phyloP scores from a whole-genome alignment of 2,888 invertebrate genomes.

The Mythimna ferrago region DNA sequence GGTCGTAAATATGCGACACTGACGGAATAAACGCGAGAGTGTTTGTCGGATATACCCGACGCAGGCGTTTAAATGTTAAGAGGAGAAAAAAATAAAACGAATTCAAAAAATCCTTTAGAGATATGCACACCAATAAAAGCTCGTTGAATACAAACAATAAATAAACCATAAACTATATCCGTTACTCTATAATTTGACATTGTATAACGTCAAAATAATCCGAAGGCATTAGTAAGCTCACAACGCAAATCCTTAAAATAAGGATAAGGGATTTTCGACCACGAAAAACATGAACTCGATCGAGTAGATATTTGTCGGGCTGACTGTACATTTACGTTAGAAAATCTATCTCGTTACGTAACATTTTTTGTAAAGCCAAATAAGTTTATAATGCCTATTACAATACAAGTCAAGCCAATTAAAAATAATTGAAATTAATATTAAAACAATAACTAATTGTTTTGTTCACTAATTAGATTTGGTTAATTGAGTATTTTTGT shows the following conservation, averaged over 20 bases:
- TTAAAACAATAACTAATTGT: neutral
- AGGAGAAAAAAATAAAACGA: neutral
- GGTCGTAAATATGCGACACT: too few relatives aligned
- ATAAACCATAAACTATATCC: constrained; percentile 49
- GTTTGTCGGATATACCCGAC: too few relatives aligned
- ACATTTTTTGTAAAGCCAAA: neutral
- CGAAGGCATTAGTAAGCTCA: constrained; percentile 71
- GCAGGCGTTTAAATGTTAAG: too few relatives aligned
- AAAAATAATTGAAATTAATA: constrained; percentile 38
- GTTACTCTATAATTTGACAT: constrained; percentile 68
- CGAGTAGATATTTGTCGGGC: constrained; percentile 49
- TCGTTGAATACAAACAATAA: constrained; percentile 41
- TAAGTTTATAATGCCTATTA: neutral
- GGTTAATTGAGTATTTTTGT: constrained; percentile 47
- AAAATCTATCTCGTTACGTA: constrained; percentile 30
- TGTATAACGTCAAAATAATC: constrained; percentile 66
- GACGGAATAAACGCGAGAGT: too few relatives aligned
- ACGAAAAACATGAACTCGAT: constrained; percentile 41
- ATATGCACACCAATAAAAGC: constrained; percentile 26
- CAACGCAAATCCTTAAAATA: constrained; percentile 71
- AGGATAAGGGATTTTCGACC: constrained; percentile 42
- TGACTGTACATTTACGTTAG: constrained; percentile 55
- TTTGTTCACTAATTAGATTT: constrained; percentile 39
- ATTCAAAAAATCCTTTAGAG: constrained; percentile 30
- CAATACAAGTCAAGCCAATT: constrained; percentile 11